Base-by-base conservation (phyloP, 2,888 invertebrate species). In the Antheraea assamensis region DNA sequence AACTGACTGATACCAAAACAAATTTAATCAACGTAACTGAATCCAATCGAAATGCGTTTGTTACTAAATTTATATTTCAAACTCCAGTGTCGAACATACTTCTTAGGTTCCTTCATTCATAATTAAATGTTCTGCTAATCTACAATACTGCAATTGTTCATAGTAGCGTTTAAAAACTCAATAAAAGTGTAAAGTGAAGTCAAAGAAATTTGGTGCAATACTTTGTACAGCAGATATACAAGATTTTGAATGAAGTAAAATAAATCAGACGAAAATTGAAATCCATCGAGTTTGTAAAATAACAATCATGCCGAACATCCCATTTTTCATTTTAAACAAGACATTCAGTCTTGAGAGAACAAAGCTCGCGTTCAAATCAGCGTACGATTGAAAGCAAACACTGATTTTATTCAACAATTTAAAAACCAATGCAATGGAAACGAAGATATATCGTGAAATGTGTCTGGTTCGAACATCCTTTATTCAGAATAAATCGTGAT, bases 311-410 rank as follows among this genome's bases (percentile, higher is more conserved):
- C 5, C 31, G 35, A 68, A n/a, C 8, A 68, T 58, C n/a, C 68
- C 21, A 68, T 68, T 35, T 35, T 68, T 68, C 35, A 35, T 10
- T 31, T 68, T 35, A 35, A 68, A 68, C 24, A 30, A 68, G 68
- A 68, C 68, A 35, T 35, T 68, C 35, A 8, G n/a, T 7, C 35
- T 68, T 31, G 55, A n/a, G 70, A 70, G 70, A 58, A 52, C 70
- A 55, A 73, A 70, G 58, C 42, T 31, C 68, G 55, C 70, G 42
- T 64, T 64, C 30, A 64, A 27, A 70, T 70, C 73, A 55, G 21
- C 47, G 73, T 70, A 27, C 70, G 70, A 73, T 73, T 35, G 73
- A 73, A 73, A 58, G 70, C 73, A 70, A 73, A 70, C 55, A 73
- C 58, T 70, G 35, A 27, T 70, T 73, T 70, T 73, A 73, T 70